Evolutionary conservation across 1,140 invertebrate species (phyloP).

Genomic region (Planococcus citri): DNA sequence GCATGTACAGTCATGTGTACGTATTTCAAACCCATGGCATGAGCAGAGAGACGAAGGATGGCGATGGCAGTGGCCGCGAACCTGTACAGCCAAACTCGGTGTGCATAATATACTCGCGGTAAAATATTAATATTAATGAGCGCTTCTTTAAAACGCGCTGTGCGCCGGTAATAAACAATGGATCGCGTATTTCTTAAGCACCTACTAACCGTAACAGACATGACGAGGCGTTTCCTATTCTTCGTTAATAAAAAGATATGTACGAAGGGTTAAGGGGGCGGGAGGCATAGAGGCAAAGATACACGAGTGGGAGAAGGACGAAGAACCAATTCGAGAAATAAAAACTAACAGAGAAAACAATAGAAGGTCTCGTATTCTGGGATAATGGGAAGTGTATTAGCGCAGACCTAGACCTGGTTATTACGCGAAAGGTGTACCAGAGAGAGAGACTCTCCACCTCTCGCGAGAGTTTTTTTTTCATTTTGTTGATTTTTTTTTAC

Average conservation of each 20-base stretch:
- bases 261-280: not conserved
- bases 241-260: not conserved
- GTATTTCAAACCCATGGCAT: no score
- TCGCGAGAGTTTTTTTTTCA: no score
- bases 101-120: no score
- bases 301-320: slow-evolving; percentile 4
- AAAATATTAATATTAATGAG: slow-evolving; percentile 21
- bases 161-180: slow-evolving; percentile 9
- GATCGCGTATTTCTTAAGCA: slow-evolving; percentile 13
- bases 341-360: slow-evolving; percentile 19
- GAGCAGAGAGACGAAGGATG: no score
- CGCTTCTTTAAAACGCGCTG: slow-evolving; percentile 12
- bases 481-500: not conserved
- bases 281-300: no score
- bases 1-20: no score
- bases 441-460: not conserved
- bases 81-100: no score
- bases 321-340: not conserved
- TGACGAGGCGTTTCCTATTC: slow-evolving; percentile 16
- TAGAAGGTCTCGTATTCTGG: not conserved
- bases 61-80: no score
- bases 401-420: slow-evolving; percentile 17
- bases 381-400: slow-evolving; percentile 8
- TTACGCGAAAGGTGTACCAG: not conserved
- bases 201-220: slow-evolving; percentile 19